Base-by-base conservation (phyloP, 2,113 vertebrate genomes). In the Periophthalmus modestus region DNA sequence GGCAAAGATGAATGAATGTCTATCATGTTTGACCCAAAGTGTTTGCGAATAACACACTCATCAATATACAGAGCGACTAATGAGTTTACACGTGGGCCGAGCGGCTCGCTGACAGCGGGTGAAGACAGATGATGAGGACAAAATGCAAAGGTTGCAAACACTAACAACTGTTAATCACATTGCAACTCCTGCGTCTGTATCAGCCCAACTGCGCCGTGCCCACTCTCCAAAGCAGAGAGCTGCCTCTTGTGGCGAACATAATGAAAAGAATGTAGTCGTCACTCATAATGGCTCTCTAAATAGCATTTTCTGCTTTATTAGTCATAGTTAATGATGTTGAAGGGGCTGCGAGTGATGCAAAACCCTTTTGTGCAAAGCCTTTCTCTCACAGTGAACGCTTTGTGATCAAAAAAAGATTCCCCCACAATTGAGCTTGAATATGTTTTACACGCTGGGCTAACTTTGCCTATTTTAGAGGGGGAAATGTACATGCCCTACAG, bases 241-340 rank as follows among this genome's bases (percentile, higher is more conserved):
- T 65, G 79, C 75, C 78, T 89, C 87, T 89, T 82, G 77, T 84
- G 75, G 78, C 70, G 77, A 68, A 81, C 83, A 88, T 87, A 85
- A 86, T 84, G 78, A 90, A 90, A 90, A 91, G 80, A 91, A 92
- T 90, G 88, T 85, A 90, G 85, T 91, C 80, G 86, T 91, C 92
- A 92, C 82, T 88, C 84, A 89, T 89, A 92, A 90, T 89, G 88
- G 89, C 86, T 89, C 91, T 91, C 89, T 91, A 91, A 93, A 93
- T 92, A 92, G 89, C 89, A 92, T 93, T 92, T 93, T 91, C 87
- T 92, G 90, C 92, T 94, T 93, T 94, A 93, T 93, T 94, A 93
- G 89, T 93, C 91, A 93, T 91, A 92, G 89, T 92, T 93, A 93
- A 92, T 93, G 86, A 87, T 83, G 82, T 87, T 85, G 91, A 93